These are phyloP conservation scores for Holothuria glaberrima DNA, from an alignment of 35 echinoderm and acorn worm genomes.

Conservation along the genomic window DNA sequence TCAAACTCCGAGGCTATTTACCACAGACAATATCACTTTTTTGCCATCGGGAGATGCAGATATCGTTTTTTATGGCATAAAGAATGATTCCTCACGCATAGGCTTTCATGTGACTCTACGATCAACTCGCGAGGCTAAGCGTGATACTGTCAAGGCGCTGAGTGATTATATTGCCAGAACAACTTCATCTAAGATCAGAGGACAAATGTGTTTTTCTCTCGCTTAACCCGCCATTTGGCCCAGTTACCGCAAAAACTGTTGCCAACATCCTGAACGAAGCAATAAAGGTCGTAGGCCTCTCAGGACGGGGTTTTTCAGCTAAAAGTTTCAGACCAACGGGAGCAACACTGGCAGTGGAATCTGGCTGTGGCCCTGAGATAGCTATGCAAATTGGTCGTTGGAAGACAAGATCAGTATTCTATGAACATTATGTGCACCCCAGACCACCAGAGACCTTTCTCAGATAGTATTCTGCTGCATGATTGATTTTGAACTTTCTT, in stretches of 20 bases:
- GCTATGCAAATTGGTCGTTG: conserved; percentile 13
- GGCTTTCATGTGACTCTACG: conserved; percentile 24
- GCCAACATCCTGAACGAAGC: neutral
- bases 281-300: conserved; percentile 7
- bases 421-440: neutral
- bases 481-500: conserved; percentile 9
- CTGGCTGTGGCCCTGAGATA: conserved; percentile 20
- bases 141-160: conserved; percentile 29
- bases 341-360: conserved; percentile 3
- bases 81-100: conserved; percentile 41
- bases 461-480: neutral
- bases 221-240: conserved; percentile 3
- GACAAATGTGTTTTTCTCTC: conserved; percentile 17
- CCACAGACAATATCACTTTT: conserved; percentile 7
- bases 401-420: conserved; percentile 39
- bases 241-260: conserved; percentile 14
- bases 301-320: neutral
- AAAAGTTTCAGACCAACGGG: conserved; percentile 2
- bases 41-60: conserved; percentile 14
- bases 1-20: conserved; percentile 12
- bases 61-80: conserved; percentile 37
- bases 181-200: neutral
- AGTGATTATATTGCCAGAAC: conserved; percentile 9
- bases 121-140: neutral
- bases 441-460: neutral